Evolutionary conservation across 2,888 invertebrate species (phyloP), one percentile per base, ranked within the genome.

Genomic region (Morpho achilles): DNA sequence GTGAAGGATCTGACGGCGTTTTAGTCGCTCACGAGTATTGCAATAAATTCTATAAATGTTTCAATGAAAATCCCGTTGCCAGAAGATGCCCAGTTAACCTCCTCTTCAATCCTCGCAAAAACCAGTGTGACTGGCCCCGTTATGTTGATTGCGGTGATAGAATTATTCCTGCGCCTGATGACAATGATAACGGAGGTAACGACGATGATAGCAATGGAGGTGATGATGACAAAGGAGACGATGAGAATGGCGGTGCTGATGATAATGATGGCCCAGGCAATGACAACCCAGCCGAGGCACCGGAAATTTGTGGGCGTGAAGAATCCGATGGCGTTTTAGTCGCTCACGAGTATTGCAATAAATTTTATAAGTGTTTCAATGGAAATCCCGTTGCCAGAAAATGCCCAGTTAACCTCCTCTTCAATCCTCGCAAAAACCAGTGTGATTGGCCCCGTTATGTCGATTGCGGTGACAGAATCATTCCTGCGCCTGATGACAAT

Each of bases 391-490:
- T 69, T 7, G 47, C 63, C 0, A 3, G 66, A 0, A 46, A n/a
- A 5, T 79, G 78, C 57, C 68, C 67, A 0, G 53, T 47, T 0
- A 60, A 58, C 8, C 67, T 77, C 0, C 7, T 71, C 3, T 79
- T 71, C 60, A 73, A 74, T 53, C 68, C 73, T 4, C 50, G 67
- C 16, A 67, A 50, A 4, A 66, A 74, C 49, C 53, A 59, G 42
- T 75, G 76, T 50, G 75, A 75, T 49, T 77, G 74, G 71, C 69
- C 74, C 1, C 44, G 63, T 3, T 67, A 70, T 10, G 76, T 78
- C 1, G 61, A 74, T 0, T 79, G 79, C 54, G 68, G 68, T 7
- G 68, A 69, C 23, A 67, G 67, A 56, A 63, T 67, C 0, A 65
- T 70, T 10, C 67, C 66, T 44, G 71, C 68, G 7, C 61, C 62